A percentile compares a stretch with the other conserved stretches of the same genome.
Evolutionary conservation across 2,888 invertebrate genomes (phyloP).

Genomic region (Dasysyrphus albostriatus): DNA sequence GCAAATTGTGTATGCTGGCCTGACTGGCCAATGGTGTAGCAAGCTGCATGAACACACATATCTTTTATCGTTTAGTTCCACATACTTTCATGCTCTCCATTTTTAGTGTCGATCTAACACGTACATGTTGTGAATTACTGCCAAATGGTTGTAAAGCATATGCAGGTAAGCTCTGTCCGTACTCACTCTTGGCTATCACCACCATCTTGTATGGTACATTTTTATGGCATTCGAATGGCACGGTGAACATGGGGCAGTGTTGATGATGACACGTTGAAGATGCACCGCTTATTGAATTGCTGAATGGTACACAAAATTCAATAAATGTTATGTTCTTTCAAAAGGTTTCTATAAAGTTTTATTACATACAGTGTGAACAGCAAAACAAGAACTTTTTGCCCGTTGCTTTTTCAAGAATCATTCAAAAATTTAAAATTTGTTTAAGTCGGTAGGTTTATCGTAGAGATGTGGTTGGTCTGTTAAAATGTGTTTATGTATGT

Average conservation of each 20-base stretch:
- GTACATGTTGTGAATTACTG: slow-evolving; percentile 75
- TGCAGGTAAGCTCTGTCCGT: slow-evolving; percentile 41
- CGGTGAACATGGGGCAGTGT: slow-evolving; percentile 39
- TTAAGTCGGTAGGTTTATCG: no score
- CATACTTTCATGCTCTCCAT: slow-evolving; percentile 75
- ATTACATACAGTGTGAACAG: not conserved
- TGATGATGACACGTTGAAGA: slow-evolving; percentile 38
- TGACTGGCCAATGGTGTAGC: slow-evolving; percentile 16
- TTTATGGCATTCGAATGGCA: slow-evolving; percentile 64
- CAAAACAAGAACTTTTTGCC: not conserved
- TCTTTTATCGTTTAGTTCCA: slow-evolving; percentile 74
- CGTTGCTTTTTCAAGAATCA: not conserved
- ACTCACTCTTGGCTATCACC: slow-evolving; percentile 71
- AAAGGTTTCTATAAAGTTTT: slow-evolving; percentile 6
- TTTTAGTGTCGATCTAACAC: slow-evolving; percentile 75
- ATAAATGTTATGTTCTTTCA: slow-evolving; percentile 31
- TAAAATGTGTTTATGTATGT: no score
- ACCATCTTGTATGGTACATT: slow-evolving; percentile 64
- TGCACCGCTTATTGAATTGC: slow-evolving; percentile 12
- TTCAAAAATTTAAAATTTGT: no score
- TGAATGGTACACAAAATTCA: slow-evolving; percentile 36
- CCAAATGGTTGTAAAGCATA: slow-evolving; percentile 37
- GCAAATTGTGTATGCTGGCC: slow-evolving; percentile 45
- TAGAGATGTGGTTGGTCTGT: no score
- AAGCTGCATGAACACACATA: slow-evolving; percentile 38